Evolutionary conservation across 2,113 vertebrate species (phyloP).

Genomic region (Catharus fuscescens): DNA sequence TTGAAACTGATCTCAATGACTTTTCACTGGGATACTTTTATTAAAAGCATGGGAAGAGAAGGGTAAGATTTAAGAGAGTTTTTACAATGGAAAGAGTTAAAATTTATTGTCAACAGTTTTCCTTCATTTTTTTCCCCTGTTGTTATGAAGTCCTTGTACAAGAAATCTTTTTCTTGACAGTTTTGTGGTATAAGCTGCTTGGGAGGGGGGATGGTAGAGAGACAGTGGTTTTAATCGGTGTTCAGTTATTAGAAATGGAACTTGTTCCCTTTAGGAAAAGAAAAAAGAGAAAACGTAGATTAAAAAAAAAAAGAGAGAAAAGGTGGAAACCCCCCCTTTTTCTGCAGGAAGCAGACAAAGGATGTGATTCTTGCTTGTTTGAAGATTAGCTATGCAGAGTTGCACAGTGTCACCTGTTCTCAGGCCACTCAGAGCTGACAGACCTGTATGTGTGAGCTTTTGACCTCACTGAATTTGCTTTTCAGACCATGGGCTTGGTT

Average conservation of each 20-base stretch:
- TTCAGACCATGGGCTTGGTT: neutral
- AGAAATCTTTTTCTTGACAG: neutral
- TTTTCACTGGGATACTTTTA: neutral
- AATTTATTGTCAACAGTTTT: neutral
- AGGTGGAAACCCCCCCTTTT: neutral
- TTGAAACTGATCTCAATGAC: neutral
- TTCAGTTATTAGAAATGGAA: constrained; percentile 2
- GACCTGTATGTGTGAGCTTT: neutral
- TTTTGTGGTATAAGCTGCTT: neutral
- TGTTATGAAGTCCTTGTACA: neutral
- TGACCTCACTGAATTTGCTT: neutral
- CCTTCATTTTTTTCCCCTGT: neutral
- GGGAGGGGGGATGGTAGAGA: neutral
- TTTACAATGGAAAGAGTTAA: neutral
- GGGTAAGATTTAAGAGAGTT: neutral
- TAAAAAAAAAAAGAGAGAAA: neutral
- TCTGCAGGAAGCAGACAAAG: neutral
- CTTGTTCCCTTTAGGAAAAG: neutral
- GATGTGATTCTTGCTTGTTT: neutral
- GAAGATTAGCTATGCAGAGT: neutral
- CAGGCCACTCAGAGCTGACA: neutral
- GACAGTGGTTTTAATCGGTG: neutral
- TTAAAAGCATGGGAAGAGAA: neutral
- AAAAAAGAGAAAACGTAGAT: neutral
- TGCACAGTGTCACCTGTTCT: neutral